phyloP scores from a whole-genome alignment of 2,113 vertebrate genomes.

The Oxygymnocypris stewartii region DNA sequence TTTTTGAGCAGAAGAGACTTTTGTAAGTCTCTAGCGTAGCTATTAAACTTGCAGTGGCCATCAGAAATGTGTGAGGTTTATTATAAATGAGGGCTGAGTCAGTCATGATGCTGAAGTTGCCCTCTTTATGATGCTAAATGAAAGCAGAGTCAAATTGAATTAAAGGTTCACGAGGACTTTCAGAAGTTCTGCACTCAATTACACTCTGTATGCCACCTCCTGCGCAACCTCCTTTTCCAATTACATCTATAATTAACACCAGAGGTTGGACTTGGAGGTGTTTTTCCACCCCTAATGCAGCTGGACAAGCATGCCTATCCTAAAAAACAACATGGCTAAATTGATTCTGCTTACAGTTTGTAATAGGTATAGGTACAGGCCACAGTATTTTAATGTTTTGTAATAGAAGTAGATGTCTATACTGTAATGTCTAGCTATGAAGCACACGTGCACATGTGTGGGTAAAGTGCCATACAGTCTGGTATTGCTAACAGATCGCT shows the following conservation, averaged over 20 bases:
- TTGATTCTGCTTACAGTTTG: neutral
- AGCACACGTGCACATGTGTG: neutral
- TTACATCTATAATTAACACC: conserved; percentile 20
- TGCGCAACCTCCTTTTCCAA: neutral
- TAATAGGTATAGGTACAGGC: neutral
- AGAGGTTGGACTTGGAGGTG: neutral
- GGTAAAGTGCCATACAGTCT: neutral
- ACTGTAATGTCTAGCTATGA: neutral
- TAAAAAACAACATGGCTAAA: neutral
- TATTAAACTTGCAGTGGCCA: neutral
- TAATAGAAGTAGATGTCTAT: neutral
- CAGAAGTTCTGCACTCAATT: conserved; percentile 7
- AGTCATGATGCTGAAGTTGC: conserved; percentile 32
- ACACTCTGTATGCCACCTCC: neutral
- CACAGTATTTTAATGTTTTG: neutral
- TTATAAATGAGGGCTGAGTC: conserved; percentile 50
- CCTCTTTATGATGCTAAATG: conserved; percentile 55
- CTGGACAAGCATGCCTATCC: neutral
- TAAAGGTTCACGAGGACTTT: conserved; percentile 37
- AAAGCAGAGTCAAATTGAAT: conserved; percentile 62
- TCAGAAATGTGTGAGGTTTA: neutral
- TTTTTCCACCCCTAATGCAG: neutral
- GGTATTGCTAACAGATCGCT: neutral
- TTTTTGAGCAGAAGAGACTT: neutral
- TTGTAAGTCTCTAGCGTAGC: conserved; percentile 32